A percentile compares a stretch with the other conserved stretches of the same genome.
Conservation (phyloP, 2,888 invertebrate genomes). For the Troilus luridus region DNA sequence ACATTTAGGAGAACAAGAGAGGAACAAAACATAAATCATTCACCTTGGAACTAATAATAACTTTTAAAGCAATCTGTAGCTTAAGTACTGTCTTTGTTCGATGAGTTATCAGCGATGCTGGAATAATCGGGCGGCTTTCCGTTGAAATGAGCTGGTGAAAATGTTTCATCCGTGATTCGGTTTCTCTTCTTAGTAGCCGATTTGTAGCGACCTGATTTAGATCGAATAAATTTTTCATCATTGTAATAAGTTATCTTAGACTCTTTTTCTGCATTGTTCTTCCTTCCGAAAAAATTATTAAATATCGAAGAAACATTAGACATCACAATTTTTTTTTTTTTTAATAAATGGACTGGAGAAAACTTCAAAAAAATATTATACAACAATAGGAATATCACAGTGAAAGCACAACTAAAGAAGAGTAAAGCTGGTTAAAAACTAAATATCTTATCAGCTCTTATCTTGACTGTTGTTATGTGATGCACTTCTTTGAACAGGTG, state of each 20-base stretch:
- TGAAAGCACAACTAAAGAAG: conserved; percentile 37
- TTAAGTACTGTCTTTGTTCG: not conserved
- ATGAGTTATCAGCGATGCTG: not conserved
- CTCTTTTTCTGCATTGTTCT: conserved; percentile 54
- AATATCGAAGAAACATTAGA: conserved; percentile 58
- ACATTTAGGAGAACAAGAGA: not conserved
- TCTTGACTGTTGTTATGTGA: conserved; percentile 52
- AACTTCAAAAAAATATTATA: not conserved
- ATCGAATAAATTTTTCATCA: conserved; percentile 57
- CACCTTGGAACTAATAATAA: not conserved
- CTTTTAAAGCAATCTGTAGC: not conserved
- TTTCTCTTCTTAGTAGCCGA: conserved; percentile 60
- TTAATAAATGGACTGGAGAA: not conserved
- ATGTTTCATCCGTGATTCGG: conserved; percentile 61
- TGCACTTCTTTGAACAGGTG: conserved; percentile 50
- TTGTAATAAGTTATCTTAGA: conserved; percentile 42
- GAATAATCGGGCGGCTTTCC: not conserved
- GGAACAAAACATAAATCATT: not conserved
- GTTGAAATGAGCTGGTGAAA: conserved; percentile 43
- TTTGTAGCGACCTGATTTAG: conserved; percentile 63
- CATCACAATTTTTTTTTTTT: not conserved
- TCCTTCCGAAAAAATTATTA: conserved; percentile 61
- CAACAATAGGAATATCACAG: not conserved
- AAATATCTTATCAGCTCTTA: conserved; percentile 59
- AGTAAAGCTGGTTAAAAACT: conserved; percentile 28